These are phyloP conservation scores for Tolypeutes matacus DNA, from an alignment of 2,797 vertebrate genomes.

Conservation along the genomic window DNA sequence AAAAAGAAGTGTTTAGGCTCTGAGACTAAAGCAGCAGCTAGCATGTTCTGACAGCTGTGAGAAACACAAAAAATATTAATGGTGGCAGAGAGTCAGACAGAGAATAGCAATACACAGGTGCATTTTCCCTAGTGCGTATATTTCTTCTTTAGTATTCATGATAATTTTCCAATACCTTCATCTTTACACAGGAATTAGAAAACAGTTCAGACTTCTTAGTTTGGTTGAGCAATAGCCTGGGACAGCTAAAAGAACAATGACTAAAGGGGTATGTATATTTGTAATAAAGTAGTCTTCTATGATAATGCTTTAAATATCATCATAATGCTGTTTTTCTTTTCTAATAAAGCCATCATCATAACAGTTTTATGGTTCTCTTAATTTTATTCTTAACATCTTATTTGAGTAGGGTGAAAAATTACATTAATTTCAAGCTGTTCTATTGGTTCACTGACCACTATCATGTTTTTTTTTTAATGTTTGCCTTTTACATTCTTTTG, in stretches of 20 bases:
- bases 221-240: conserved; percentile 64
- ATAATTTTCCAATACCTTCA: conserved; percentile 75
- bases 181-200: conserved; percentile 79
- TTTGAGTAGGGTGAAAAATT: conserved; percentile 52
- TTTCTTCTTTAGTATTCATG: conserved; percentile 80
- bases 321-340: conserved; percentile 63
- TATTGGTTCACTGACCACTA: not conserved
- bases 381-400: conserved; percentile 59
- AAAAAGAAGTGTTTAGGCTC: conserved; percentile 72
- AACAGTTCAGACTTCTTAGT: conserved; percentile 78
- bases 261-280: conserved; percentile 61
- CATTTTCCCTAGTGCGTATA: conserved; percentile 67
- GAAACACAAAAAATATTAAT: conserved; percentile 83
- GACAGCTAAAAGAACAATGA: conserved; percentile 73
- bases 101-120: conserved; percentile 83
- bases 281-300: conserved; percentile 63
- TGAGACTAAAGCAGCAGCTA: conserved; percentile 82
- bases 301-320: conserved; percentile 68
- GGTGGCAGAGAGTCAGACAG: conserved; percentile 81
- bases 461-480: not conserved
- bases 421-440: conserved; percentile 45
- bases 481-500: no score
- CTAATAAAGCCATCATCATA: conserved; percentile 65
- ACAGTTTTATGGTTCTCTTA: conserved; percentile 57
- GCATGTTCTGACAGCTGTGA: conserved; percentile 83